Evolutionary conservation across 2,888 invertebrate genomes (phyloP), one percentile per base, ranked within the genome.

Genomic region (Ochropacha duplaris): DNA sequence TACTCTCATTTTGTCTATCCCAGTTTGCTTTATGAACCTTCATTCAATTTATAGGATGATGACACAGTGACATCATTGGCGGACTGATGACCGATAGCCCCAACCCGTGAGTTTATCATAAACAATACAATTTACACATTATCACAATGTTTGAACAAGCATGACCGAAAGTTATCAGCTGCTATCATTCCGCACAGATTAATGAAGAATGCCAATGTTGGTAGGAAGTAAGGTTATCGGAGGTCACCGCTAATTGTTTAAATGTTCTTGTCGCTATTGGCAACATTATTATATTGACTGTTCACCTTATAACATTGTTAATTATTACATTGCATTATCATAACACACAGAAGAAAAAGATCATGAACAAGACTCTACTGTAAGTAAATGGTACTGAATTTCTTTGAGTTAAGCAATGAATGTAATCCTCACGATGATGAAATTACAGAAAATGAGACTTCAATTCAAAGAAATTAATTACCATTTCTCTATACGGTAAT

Each of bases 201-300:
- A 62, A 59, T 54, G 58, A 58, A 51, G 59, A 61, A 55, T 67
- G 64, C 60, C 58, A 55, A 44, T 57, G 50, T 71, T 64, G 71
- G 31, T 31, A 71, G 78, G 78, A 74, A 74, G 69, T 70, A 31
- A 63, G 78, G 81, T 76, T 81, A 81, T 80, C 81, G 12, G 5
- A 63, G 78, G 70, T 76, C 71, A 68, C 52, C 56, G 58, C 60
- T 64, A 73, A 74, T 74, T 72, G 68, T 74, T 69, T 59, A 50
- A 51, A 62, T 56, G 54, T 56, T 58, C 54, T 55, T 36, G 50
- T 36, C 54, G 49, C 52, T 59, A 50, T 28, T 52, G 39, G 12
- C 1, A 16, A 44, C 19, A 44, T 44, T 19, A 44, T 19, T 44
- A 44, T 36, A 36, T 19, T 44, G 1, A n/a, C n/a, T 36, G 36